phyloP scores from a whole-genome alignment of 2,888 invertebrate genomes.

The Drosophila subsilvestris region DNA sequence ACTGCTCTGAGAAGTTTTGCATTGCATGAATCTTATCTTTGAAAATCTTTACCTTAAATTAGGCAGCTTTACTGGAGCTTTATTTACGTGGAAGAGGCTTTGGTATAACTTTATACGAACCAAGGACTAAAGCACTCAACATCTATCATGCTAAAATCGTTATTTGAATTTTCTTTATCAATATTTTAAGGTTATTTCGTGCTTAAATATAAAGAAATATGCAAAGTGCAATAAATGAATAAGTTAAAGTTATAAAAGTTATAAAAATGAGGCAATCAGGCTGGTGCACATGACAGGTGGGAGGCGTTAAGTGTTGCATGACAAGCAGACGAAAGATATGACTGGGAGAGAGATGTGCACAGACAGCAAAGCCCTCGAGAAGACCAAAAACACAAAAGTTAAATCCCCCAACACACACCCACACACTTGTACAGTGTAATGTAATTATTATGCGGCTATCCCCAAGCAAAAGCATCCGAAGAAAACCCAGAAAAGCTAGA shows the following conservation, averaged over 20 bases:
- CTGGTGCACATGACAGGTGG: too few species aligned
- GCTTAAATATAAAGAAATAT: background rate
- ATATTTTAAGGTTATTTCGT: background rate
- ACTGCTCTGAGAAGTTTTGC: constrained; percentile 14
- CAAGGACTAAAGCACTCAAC: constrained; percentile 18
- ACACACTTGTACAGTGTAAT: constrained; percentile 20
- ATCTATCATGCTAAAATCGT: constrained; percentile 8
- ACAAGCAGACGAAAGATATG: too few species aligned
- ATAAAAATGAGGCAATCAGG: too few species aligned
- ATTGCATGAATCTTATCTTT: constrained; percentile 43
- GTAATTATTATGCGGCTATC: constrained; percentile 35
- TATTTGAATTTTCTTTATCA: background rate
- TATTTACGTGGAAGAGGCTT: constrained; percentile 24
- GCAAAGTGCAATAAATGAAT: background rate
- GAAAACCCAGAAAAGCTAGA: constrained; percentile 29
- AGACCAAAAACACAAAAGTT: background rate
- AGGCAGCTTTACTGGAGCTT: constrained; percentile 24
- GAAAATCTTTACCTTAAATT: constrained; percentile 15
- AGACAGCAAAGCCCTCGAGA: background rate
- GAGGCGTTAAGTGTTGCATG: too few species aligned
- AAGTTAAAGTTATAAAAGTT: too few species aligned
- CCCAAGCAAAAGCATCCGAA: constrained; percentile 10
- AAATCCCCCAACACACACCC: background rate
- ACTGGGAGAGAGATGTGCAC: too few species aligned
- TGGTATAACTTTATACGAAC: constrained; percentile 22